These are phyloP conservation scores for Hirtodrosophila histrioides DNA, from an alignment of 2,888 invertebrate genomes.

Conservation along the genomic window DNA sequence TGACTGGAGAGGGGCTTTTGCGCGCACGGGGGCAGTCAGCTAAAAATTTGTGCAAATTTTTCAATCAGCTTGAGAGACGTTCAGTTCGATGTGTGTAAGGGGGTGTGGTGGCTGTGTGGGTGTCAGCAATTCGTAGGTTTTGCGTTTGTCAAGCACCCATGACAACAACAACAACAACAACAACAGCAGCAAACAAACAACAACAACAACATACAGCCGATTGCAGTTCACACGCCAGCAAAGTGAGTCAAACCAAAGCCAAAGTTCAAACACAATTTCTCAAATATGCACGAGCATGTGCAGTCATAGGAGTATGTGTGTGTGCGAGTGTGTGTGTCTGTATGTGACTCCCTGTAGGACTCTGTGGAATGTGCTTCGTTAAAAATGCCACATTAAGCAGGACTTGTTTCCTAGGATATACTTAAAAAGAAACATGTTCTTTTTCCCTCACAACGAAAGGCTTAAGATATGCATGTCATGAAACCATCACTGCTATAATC, in stretches of 20 bases:
- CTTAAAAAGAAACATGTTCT: no score
- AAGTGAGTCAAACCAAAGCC: conserved; percentile 72
- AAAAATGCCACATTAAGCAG: no score
- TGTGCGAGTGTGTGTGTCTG: conserved; percentile 8
- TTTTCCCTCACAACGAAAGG: no score
- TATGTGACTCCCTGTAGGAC: neutral
- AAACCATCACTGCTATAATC: no score
- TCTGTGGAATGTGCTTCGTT: no score
- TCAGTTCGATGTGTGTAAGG: conserved; percentile 5
- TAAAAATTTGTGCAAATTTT: conserved; percentile 73
- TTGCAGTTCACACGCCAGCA: conserved; percentile 66
- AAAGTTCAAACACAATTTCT: conserved; percentile 80
- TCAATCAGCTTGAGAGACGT: conserved; percentile 58
- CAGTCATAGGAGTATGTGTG: conserved; percentile 28
- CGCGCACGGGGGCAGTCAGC: neutral
- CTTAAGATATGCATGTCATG: no score
- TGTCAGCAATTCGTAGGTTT: conserved; percentile 44
- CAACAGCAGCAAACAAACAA: conserved; percentile 19
- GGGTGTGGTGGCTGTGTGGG: conserved; percentile 2
- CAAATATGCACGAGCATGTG: conserved; percentile 70
- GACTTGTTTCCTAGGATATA: no score
- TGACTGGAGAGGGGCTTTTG: neutral
- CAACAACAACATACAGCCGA: conserved; percentile 28
- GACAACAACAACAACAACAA: conserved; percentile 22
- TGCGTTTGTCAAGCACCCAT: conserved; percentile 36